phyloP scores from a whole-genome alignment of 1,140 invertebrate genomes.

The Phocides pigmalion region DNA sequence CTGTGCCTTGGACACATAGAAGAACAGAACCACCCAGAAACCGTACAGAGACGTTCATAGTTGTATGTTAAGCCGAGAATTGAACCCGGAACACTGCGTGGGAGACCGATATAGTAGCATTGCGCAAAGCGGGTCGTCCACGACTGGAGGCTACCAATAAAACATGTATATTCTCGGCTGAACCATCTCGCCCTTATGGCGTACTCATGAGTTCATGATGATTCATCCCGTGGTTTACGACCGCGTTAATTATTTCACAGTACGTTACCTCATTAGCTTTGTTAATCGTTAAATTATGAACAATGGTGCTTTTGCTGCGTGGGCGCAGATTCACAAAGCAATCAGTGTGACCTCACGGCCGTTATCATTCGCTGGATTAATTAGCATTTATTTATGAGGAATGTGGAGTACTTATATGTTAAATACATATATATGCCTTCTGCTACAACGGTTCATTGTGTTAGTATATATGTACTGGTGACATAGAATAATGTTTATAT shows the following conservation, averaged over 20 bases:
- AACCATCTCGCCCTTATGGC: too few relatives aligned
- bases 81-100: too few relatives aligned
- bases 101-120: too few relatives aligned
- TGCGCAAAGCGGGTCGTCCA: too few relatives aligned
- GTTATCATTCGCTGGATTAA: conserved; percentile 18
- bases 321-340: conserved; percentile 17
- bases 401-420: background rate
- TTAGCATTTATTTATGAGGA: conserved; percentile 1
- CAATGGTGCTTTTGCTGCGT: conserved; percentile 24
- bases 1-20: too few relatives aligned
- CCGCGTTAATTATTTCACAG: conserved; percentile 26
- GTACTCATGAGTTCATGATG: background rate
- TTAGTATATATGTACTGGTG: background rate
- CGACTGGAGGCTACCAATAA: too few relatives aligned
- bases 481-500: too few relatives aligned
- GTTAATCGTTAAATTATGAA: conserved; percentile 30
- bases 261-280: conserved; percentile 12
- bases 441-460: background rate
- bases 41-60: too few relatives aligned
- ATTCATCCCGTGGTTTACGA: conserved; percentile 19
- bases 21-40: too few relatives aligned
- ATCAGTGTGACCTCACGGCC: conserved; percentile 5
- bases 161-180: too few relatives aligned
- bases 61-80: too few relatives aligned
- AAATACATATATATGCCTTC: background rate